Conservation (phyloP, 1,140 invertebrate species). For the Cyclargus thomasi region DNA sequence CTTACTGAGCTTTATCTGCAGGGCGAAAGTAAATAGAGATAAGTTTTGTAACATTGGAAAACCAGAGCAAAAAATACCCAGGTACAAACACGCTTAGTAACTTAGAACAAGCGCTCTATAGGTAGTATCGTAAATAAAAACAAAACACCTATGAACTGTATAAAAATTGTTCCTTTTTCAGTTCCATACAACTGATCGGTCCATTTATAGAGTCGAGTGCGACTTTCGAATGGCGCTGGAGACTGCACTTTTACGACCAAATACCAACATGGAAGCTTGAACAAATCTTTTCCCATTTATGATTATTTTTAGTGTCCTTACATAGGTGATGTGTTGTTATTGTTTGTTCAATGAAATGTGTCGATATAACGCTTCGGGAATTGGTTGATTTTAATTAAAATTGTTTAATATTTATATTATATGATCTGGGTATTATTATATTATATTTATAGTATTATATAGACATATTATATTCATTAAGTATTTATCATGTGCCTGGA, state of each 20-base stretch:
- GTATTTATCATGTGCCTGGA: too few relatives aligned
- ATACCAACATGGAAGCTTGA: slow-evolving; percentile 40
- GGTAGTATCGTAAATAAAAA: slow-evolving; percentile 15
- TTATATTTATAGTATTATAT: too few relatives aligned
- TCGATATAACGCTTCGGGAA: too few relatives aligned
- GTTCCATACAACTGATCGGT: slow-evolving; percentile 54
- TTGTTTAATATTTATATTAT: too few relatives aligned
- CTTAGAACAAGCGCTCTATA: background rate
- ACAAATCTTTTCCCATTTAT: slow-evolving; percentile 27
- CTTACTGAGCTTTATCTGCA: background rate
- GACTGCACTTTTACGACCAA: slow-evolving; percentile 61
- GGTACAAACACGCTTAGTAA: background rate
- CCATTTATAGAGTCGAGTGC: slow-evolving; percentile 65
- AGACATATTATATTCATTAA: too few relatives aligned
- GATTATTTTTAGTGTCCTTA: slow-evolving; percentile 19
- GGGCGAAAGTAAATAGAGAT: too few relatives aligned
- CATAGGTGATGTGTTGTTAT: background rate
- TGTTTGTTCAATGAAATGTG: too few relatives aligned
- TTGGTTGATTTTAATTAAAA: too few relatives aligned
- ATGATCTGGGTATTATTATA: too few relatives aligned
- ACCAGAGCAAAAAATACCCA: background rate
- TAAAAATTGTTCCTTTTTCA: slow-evolving; percentile 51
- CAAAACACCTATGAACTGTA: slow-evolving; percentile 15
- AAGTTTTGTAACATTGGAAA: background rate
- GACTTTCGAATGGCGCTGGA: slow-evolving; percentile 51